phyloP scores from a whole-genome alignment of 2,113 vertebrate species.

The Lethenteron camtschaticum region DNA sequence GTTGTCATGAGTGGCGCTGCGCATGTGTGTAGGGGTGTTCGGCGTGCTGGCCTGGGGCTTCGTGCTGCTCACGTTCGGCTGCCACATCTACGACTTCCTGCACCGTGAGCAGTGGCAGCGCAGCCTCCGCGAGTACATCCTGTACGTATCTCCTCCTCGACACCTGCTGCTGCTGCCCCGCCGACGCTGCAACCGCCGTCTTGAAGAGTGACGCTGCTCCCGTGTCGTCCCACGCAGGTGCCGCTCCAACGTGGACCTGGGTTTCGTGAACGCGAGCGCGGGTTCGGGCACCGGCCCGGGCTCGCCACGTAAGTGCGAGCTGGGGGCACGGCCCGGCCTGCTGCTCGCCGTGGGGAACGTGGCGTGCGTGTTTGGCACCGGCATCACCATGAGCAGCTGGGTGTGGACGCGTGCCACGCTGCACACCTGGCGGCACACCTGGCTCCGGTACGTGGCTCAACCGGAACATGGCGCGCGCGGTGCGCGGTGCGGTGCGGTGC shows the following conservation, averaged over 20 bases:
- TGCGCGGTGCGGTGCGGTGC: not conserved
- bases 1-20: not conserved
- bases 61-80: slow-evolving; percentile 84
- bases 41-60: slow-evolving; percentile 88
- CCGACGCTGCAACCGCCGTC: too few species aligned
- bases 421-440: slow-evolving; percentile 75
- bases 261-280: slow-evolving; percentile 73
- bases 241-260: slow-evolving; percentile 87
- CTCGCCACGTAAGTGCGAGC: slow-evolving; percentile 33
- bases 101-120: slow-evolving; percentile 92
- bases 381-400: slow-evolving; percentile 95
- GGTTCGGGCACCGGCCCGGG: slow-evolving; percentile 24
- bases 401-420: slow-evolving; percentile 96
- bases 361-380: slow-evolving; percentile 95
- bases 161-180: too few species aligned
- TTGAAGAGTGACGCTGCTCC: not conserved
- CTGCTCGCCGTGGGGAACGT: slow-evolving; percentile 96
- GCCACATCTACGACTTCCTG: slow-evolving; percentile 97
- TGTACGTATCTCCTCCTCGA: slow-evolving; percentile 32
- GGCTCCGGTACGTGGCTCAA: not conserved
- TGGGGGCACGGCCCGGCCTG: slow-evolving; percentile 81
- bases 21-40: slow-evolving; percentile 46
- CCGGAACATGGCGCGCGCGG: slow-evolving; percentile 6
- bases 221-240: slow-evolving; percentile 27
- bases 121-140: slow-evolving; percentile 83